These are phyloP conservation scores for Branchinecta sandiegonensis DNA, from an alignment of 2,888 invertebrate species.

Conservation along the genomic window DNA sequence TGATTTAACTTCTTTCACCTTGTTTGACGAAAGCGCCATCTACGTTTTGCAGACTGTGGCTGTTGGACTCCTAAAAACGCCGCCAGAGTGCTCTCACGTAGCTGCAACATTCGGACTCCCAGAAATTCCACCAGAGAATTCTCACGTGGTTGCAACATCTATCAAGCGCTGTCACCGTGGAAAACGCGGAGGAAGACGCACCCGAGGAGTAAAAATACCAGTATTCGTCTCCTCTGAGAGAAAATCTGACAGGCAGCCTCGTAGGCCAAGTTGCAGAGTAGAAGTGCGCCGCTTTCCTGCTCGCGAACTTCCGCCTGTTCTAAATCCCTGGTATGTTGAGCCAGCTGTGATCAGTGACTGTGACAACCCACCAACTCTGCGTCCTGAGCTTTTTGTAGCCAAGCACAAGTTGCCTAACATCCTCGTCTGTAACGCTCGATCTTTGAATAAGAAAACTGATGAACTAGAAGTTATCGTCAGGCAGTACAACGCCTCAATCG, in stretches of 20 bases:
- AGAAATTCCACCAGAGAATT: not conserved
- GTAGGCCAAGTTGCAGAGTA: slow-evolving; percentile 8
- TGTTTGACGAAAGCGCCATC: not conserved
- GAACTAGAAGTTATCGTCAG: not conserved
- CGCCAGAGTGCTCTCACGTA: too few relatives aligned
- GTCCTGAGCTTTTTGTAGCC: not conserved
- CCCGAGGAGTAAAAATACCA: not conserved
- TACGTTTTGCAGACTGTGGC: not conserved
- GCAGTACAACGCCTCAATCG: not conserved
- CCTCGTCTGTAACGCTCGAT: not conserved
- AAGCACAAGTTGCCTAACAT: slow-evolving; percentile 10
- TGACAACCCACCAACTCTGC: not conserved
- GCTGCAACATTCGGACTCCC: not conserved
- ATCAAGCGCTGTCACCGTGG: not conserved
- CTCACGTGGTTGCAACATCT: not conserved
- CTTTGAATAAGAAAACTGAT: not conserved
- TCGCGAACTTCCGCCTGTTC: not conserved
- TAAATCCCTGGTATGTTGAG: not conserved
- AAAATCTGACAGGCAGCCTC: not conserved
- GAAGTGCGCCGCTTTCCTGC: not conserved
- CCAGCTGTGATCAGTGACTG: not conserved
- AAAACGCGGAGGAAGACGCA: not conserved
- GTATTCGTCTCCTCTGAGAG: not conserved
- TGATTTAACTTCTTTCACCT: not conserved
- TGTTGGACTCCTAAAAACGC: too few relatives aligned